Evolutionary conservation across 1,140 invertebrate genomes (phyloP).

Genomic region (Drosophila nasuta): DNA sequence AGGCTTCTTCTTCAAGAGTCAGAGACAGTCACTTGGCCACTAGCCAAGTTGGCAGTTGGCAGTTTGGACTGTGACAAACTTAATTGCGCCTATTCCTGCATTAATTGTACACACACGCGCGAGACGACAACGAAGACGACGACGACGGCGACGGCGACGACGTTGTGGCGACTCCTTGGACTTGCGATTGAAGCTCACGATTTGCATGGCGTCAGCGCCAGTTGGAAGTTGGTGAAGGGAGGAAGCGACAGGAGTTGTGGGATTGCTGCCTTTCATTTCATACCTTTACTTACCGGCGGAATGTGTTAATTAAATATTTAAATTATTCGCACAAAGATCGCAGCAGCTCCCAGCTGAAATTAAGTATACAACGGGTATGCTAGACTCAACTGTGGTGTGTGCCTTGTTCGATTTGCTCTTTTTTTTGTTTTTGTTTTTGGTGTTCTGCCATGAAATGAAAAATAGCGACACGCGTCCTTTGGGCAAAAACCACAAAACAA

Average conservation of each 20-base stretch:
- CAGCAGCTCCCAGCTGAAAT: conserved; percentile 6
- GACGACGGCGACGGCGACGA: not conserved
- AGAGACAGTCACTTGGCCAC: conserved; percentile 10
- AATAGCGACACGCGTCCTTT: conserved; percentile 68
- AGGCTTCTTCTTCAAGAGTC: conserved; percentile 28
- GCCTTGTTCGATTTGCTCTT: conserved; percentile 53
- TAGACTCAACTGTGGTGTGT: conserved; percentile 9
- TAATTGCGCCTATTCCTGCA: conserved; percentile 83
- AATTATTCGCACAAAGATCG: conserved; percentile 64
- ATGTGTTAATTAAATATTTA: conserved; percentile 83
- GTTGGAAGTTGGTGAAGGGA: not conserved
- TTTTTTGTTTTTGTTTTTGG: conserved; percentile 21
- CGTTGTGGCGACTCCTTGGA: conserved; percentile 10
- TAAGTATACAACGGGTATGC: conserved; percentile 1
- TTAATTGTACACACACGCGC: conserved; percentile 83
- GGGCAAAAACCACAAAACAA: conserved; percentile 75
- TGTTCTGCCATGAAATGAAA: conserved; percentile 44
- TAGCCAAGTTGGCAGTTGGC: conserved; percentile 30
- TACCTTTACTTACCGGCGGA: conserved; percentile 51
- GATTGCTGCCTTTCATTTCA: conserved; percentile 13
- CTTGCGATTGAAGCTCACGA: conserved; percentile 34
- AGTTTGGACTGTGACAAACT: conserved; percentile 69
- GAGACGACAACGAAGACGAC: conserved; percentile 21
- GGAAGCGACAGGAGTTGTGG: not conserved
- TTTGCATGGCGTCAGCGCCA: conserved; percentile 58